Conservation (phyloP, 1,140 invertebrate genomes). For the Laupala kohalensis region DNA sequence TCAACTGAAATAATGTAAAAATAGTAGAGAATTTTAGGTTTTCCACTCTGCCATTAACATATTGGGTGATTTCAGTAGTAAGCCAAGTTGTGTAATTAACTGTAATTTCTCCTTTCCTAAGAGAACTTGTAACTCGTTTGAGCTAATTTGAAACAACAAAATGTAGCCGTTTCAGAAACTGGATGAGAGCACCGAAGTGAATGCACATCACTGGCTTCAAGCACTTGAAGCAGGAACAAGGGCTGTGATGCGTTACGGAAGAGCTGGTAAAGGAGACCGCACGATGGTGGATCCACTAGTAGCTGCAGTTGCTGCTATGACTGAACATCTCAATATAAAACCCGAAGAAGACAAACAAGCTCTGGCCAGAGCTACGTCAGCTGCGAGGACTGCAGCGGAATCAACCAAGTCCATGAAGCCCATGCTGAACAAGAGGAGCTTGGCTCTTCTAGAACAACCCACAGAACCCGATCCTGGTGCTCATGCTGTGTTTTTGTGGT, state of each 20-base stretch:
- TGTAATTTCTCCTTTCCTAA: too few species aligned
- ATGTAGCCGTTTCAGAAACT: slow-evolving; percentile 25
- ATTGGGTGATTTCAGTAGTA: too few species aligned
- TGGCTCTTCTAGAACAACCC: not conserved
- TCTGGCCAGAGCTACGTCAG: slow-evolving; percentile 33
- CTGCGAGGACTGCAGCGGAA: slow-evolving; percentile 34
- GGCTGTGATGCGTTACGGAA: slow-evolving; percentile 34
- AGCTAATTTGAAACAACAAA: too few species aligned
- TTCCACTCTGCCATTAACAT: too few species aligned
- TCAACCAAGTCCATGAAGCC: slow-evolving; percentile 32
- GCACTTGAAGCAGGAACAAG: slow-evolving; percentile 27
- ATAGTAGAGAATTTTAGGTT: too few species aligned
- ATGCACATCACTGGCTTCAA: slow-evolving; percentile 23
- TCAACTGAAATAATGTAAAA: not conserved
- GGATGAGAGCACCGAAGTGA: slow-evolving; percentile 20
- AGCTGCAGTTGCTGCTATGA: slow-evolving; percentile 22
- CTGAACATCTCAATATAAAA: slow-evolving; percentile 19
- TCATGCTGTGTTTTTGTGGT: slow-evolving; percentile 42
- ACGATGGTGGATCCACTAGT: slow-evolving; percentile 41
- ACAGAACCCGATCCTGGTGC: slow-evolving; percentile 27
- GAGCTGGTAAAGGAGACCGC: slow-evolving; percentile 36
- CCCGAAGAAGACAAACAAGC: slow-evolving; percentile 22
- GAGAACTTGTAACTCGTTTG: too few species aligned
- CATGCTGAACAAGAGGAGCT: slow-evolving; percentile 14
- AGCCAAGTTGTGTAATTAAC: too few species aligned